phyloP scores from a whole-genome alignment of 2,797 vertebrate species.

The Pipistrellus pygmaeus region DNA sequence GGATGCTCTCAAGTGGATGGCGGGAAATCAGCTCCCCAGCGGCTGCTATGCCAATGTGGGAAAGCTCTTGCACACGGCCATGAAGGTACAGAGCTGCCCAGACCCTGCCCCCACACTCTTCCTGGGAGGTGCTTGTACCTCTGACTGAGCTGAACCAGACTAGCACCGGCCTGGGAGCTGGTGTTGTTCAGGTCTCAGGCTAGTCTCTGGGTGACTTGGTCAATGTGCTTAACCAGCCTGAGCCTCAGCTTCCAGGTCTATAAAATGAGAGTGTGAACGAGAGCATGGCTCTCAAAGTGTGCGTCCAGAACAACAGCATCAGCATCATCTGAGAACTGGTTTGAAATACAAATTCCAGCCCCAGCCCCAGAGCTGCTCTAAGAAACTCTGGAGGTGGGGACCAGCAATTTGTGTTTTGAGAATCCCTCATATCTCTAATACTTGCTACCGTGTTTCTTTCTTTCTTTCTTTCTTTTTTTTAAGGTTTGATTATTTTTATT shows the following conservation, averaged over 20 bases:
- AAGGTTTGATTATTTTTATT: background rate
- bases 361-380: background rate
- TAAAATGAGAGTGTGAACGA: background rate
- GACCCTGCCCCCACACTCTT: background rate
- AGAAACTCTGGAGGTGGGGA: background rate
- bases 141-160: background rate
- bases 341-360: background rate
- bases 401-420: background rate
- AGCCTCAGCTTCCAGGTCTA: background rate
- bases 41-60: conserved; percentile 92
- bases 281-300: background rate
- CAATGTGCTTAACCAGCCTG: background rate
- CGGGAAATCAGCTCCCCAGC: conserved; percentile 81
- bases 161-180: background rate
- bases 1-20: conserved; percentile 89
- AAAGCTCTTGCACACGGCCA: conserved; percentile 89
- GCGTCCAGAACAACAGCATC: background rate
- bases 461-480: too few relatives aligned
- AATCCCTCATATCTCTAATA: background rate
- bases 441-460: background rate
- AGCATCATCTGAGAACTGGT: background rate
- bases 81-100: conserved; percentile 87
- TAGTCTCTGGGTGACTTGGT: background rate
- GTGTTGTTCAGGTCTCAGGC: background rate
- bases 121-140: background rate